phyloP scores from a whole-genome alignment of 2,113 vertebrate species.

The Micromys minutus region DNA sequence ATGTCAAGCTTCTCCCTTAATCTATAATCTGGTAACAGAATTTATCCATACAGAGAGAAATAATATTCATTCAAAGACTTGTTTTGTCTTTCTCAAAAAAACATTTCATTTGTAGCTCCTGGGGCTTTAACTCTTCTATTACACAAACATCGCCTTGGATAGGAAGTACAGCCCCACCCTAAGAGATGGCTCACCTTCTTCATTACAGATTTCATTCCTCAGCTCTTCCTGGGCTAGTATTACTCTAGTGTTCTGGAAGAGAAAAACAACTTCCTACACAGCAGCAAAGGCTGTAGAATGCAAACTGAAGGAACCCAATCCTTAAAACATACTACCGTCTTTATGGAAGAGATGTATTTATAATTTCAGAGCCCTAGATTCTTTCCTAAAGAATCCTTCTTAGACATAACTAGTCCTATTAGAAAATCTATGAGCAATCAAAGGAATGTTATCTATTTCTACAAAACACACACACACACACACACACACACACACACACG shows the following conservation, averaged over 20 bases:
- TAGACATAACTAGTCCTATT: conserved; percentile 4
- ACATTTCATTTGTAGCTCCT: neutral
- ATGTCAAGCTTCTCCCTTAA: neutral
- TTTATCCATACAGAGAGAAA: conserved; percentile 12
- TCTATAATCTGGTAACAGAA: conserved; percentile 43
- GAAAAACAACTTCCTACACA: neutral
- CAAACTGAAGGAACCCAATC: neutral
- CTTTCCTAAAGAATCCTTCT: conserved; percentile 19
- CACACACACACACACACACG: no score
- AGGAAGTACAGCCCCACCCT: neutral
- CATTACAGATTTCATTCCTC: neutral
- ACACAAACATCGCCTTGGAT: neutral
- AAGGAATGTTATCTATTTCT: neutral
- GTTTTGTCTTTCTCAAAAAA: neutral
- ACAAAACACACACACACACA: neutral
- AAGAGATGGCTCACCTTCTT: neutral
- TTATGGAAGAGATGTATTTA: conserved; percentile 39
- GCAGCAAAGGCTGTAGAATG: conserved; percentile 24
- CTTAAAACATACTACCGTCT: neutral
- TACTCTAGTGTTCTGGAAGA: neutral
- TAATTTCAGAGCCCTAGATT: conserved; percentile 28
- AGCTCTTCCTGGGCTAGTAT: neutral
- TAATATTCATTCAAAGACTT: neutral
- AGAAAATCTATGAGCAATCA: conserved; percentile 5
- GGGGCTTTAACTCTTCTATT: neutral